Percentiles rank a stretch among this genome's conserved stretches.
phyloP scores from a whole-genome alignment of 30 jellyfish, hydroid and myxozoan species.

The Aurelia aurita complex sp. Pacific region DNA sequence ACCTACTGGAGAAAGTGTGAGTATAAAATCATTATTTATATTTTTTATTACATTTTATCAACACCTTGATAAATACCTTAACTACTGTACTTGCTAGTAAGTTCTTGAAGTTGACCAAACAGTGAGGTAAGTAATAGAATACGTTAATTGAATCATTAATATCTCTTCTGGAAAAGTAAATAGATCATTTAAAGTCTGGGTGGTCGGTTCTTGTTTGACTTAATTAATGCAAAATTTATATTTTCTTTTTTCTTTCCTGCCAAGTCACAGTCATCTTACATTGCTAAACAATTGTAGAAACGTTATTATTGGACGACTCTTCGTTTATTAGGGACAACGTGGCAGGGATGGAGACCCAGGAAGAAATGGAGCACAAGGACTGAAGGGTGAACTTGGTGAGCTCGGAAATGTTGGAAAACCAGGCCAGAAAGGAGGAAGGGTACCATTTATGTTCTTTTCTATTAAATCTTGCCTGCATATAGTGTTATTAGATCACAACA shows the following conservation, averaged over 20 bases:
- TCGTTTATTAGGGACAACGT: constrained; percentile 54
- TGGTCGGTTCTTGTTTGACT: no score
- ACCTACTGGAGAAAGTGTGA: constrained; percentile 85
- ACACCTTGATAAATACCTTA: no score
- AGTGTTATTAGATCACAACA: background rate
- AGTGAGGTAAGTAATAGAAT: no score
- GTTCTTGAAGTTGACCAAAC: no score
- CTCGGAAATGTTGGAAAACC: constrained; percentile 84
- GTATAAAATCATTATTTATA: background rate
- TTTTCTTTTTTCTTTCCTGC: no score
- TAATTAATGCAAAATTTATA: no score
- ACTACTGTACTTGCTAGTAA: no score
- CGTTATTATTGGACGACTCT: no score
- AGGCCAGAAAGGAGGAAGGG: constrained; percentile 87
- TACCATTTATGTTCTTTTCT: constrained; percentile 4
- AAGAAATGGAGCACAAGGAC: constrained; percentile 81
- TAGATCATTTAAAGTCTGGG: no score
- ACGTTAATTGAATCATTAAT: background rate
- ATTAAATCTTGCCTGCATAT: background rate
- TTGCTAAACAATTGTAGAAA: no score
- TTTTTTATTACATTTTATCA: no score
- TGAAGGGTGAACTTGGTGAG: constrained; percentile 95
- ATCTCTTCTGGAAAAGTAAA: background rate
- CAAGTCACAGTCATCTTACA: no score
- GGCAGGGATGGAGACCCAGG: constrained; percentile 85